A percentile compares a stretch with the other conserved stretches of the same genome.
These are phyloP conservation scores for Masticophis lateralis DNA, from an alignment of 2,797 vertebrate species.

Conservation along the genomic window DNA sequence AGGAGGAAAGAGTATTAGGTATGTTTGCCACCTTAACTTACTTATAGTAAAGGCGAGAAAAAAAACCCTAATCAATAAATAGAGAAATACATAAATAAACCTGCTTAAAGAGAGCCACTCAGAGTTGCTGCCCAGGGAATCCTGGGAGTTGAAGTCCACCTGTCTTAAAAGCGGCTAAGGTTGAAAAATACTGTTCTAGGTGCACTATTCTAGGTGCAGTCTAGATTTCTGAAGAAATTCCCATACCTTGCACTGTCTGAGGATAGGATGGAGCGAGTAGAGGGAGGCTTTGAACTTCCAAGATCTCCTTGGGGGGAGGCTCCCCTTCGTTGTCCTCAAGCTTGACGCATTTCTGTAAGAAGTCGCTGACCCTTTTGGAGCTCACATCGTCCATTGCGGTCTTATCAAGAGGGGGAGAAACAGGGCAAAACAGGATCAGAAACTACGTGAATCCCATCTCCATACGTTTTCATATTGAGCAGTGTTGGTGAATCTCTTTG, in stretches of 20 bases:
- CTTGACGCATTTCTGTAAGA: constrained; percentile 21
- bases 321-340: constrained; percentile 2
- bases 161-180: background rate
- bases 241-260: background rate
- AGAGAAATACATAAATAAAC: background rate
- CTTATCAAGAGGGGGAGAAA: background rate
- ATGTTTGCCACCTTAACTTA: background rate
- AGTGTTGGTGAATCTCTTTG: too few relatives aligned
- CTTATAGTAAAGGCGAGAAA: background rate
- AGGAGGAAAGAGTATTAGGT: background rate
- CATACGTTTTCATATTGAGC: too few relatives aligned
- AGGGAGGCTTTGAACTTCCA: constrained; percentile 17
- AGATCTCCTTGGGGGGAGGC: background rate
- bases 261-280: background rate
- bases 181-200: background rate
- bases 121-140: background rate
- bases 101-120: background rate
- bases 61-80: background rate
- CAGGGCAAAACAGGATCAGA: background rate
- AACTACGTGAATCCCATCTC: background rate
- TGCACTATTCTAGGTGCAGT: background rate
- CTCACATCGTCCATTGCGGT: constrained; percentile 22
- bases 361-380: background rate
- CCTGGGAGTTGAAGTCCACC: background rate
- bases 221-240: too few relatives aligned